Percentiles rank a stretch among this genome's conserved stretches.
Conservation (phyloP, 2,113 vertebrate species). For the Dermatemys mawii region DNA sequence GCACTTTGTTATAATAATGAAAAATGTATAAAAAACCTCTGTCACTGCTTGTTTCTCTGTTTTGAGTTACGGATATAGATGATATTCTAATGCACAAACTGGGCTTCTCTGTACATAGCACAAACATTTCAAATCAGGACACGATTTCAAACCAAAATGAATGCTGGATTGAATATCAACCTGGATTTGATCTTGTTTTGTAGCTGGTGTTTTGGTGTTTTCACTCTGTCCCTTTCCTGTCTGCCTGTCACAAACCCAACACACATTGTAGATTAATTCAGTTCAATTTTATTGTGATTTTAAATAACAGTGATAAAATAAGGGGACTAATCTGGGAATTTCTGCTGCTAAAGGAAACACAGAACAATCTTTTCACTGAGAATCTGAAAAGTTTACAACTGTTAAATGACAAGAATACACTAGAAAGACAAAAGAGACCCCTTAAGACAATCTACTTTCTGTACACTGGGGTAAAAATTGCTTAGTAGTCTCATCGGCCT, state of each 20-base stretch:
- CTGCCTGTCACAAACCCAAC: background rate
- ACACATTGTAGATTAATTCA: background rate
- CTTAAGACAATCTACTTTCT: background rate
- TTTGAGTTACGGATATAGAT: background rate
- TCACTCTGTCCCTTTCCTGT: background rate
- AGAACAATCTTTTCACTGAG: background rate
- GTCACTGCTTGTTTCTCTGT: background rate
- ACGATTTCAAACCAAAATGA: background rate
- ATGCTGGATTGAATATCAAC: background rate
- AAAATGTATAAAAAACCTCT: background rate
- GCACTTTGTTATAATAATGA: background rate
- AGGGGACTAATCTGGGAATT: background rate
- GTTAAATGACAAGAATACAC: background rate
- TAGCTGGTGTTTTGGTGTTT: background rate
- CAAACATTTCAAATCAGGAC: background rate
- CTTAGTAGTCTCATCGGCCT: rapidly evolving
- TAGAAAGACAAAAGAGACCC: background rate
- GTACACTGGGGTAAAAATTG: background rate
- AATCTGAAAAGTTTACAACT: background rate
- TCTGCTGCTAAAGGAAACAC: background rate
- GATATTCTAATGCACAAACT: background rate
- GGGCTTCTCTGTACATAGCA: background rate
- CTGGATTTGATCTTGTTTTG: background rate
- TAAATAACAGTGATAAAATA: background rate
- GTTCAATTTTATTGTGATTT: background rate